These are phyloP conservation scores for Myotis yumanensis DNA, from an alignment of 2,113 vertebrate species.

Conservation along the genomic window DNA sequence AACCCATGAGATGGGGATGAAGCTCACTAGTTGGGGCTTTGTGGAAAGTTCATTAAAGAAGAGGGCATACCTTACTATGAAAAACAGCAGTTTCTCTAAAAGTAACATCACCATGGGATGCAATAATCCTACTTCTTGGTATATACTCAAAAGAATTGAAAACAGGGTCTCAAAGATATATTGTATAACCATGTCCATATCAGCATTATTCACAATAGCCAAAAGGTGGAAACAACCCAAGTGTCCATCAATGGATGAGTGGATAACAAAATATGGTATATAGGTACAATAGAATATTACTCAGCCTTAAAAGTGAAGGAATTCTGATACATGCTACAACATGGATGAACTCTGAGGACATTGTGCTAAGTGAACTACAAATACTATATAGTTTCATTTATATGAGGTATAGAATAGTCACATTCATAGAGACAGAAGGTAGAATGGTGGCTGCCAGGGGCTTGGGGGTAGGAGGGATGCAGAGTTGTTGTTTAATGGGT, in stretches of 20 bases:
- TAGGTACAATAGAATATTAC: neutral
- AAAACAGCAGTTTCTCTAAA: neutral
- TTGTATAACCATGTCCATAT: neutral
- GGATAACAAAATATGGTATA: neutral
- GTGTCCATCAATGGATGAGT: neutral
- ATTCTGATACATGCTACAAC: neutral
- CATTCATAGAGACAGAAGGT: neutral
- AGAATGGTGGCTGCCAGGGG: neutral
- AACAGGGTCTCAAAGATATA: neutral
- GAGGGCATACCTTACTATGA: neutral
- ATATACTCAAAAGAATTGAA: neutral
- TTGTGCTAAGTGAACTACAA: neutral
- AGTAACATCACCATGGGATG: neutral
- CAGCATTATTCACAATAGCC: neutral
- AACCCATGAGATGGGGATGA: slow-evolving; percentile 12
- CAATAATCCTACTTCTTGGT: neutral
- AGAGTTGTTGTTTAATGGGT: neutral
- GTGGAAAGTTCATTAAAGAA: neutral
- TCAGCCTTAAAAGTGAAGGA: neutral
- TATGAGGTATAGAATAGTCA: neutral
- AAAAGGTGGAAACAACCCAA: neutral
- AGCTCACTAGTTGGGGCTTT: neutral
- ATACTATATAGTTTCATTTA: neutral
- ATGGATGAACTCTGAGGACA: neutral
- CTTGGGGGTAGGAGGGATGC: neutral